These are phyloP conservation scores for Aspidiotus destructor DNA, from an alignment of 2,888 invertebrate species.

Conservation along the genomic window DNA sequence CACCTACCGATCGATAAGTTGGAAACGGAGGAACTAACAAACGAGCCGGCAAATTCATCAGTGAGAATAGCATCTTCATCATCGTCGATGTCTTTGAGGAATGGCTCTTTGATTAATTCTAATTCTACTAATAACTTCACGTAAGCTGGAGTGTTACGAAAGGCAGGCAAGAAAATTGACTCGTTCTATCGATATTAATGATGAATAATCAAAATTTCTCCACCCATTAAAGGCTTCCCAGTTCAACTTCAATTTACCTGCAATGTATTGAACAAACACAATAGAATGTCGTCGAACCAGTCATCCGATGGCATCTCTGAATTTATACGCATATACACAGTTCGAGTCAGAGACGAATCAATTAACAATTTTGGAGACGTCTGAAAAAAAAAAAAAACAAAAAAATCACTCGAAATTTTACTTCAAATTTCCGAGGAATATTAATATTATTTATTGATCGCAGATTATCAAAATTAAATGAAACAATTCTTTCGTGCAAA, in stretches of 20 bases:
- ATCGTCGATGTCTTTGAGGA: constrained; percentile 37
- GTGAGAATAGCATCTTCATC: constrained; percentile 35
- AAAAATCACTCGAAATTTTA: background rate
- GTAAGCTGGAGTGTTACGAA: constrained; percentile 57
- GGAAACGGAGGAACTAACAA: constrained; percentile 6
- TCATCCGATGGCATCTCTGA: constrained; percentile 55
- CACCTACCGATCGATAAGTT: constrained; percentile 6
- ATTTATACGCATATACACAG: constrained; percentile 52
- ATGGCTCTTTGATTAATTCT: constrained; percentile 52
- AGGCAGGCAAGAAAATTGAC: constrained; percentile 53
- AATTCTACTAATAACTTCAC: constrained; percentile 61
- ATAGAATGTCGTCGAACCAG: constrained; percentile 72
- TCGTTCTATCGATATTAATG: background rate
- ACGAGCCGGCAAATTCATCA: constrained; percentile 38
- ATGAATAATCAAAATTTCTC: background rate
- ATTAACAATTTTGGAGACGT: constrained; percentile 54
- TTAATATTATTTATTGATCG: too few relatives aligned
- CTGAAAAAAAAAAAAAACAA: constrained; percentile 39
- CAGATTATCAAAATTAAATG: too few relatives aligned
- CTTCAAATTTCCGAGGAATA: too few relatives aligned
- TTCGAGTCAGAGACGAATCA: constrained; percentile 49
- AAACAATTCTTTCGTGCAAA: too few relatives aligned
- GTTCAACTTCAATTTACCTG: constrained; percentile 40
- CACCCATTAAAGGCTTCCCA: constrained; percentile 3
- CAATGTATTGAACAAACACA: constrained; percentile 57